phyloP scores from a whole-genome alignment of 2,888 invertebrate genomes.

The Campaea margaritaria region DNA sequence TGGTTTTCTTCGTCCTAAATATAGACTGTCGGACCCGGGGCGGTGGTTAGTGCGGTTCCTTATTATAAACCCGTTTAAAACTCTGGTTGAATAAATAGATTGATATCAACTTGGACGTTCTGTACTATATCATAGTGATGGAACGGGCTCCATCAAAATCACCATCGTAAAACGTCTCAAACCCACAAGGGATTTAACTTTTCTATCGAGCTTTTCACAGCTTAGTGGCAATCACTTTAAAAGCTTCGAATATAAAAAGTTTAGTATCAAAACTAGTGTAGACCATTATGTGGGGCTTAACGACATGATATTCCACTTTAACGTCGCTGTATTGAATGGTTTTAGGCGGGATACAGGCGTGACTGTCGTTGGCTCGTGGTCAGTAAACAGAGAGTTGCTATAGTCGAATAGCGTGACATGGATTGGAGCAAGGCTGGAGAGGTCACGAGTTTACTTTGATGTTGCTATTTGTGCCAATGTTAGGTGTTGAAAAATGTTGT shows the following conservation, averaged over 20 bases:
- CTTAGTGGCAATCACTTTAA: conserved; percentile 25
- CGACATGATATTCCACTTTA: conserved; percentile 20
- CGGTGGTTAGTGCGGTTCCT: no score
- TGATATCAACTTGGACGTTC: not conserved
- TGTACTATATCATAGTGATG: conserved; percentile 11
- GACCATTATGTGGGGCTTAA: conserved; percentile 23
- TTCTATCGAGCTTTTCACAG: conserved; percentile 24
- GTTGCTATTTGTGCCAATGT: not conserved
- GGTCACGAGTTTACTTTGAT: not conserved
- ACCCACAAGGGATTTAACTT: conserved; percentile 34
- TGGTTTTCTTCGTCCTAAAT: no score
- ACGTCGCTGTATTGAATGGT: conserved; percentile 34
- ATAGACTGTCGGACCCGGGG: no score
- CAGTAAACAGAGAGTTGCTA: conserved; percentile 58
- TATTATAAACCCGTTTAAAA: no score
- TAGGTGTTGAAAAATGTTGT: not conserved
- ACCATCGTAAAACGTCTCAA: conserved; percentile 26
- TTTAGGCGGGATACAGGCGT: conserved; percentile 46
- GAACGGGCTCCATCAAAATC: conserved; percentile 4
- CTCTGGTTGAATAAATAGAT: not conserved
- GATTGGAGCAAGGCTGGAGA: conserved; percentile 41
- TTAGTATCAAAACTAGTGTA: conserved; percentile 31
- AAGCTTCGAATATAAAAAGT: conserved; percentile 27
- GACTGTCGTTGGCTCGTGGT: conserved; percentile 57
- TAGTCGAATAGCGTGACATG: conserved; percentile 48